These are phyloP conservation scores for Hemichromis elongatus DNA, from an alignment of 2,113 vertebrate species.

Conservation along the genomic window DNA sequence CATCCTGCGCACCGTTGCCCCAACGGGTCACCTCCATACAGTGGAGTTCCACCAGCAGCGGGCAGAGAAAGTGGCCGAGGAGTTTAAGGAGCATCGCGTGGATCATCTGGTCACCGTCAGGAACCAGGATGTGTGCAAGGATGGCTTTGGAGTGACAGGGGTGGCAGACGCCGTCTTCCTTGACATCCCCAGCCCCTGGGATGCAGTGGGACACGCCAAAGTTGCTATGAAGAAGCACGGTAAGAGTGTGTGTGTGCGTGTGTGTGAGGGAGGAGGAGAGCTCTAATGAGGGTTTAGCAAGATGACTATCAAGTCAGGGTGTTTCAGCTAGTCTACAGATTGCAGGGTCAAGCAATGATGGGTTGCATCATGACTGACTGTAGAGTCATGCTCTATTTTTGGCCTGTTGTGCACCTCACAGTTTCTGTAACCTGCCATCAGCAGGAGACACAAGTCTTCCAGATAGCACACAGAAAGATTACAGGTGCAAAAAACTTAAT, in stretches of 20 bases:
- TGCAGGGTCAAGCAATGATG: neutral
- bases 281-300: neutral
- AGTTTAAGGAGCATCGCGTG: conserved; percentile 87
- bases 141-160: conserved; percentile 85
- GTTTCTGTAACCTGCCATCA: neutral
- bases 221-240: conserved; percentile 85
- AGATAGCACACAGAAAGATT: neutral
- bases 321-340: neutral
- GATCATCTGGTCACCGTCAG: conserved; percentile 87
- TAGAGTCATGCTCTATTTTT: neutral
- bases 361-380: neutral
- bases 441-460: neutral
- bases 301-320: neutral
- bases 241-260: conserved; percentile 34
- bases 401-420: neutral
- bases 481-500: accelerated
- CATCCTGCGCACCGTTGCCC: conserved; percentile 89
- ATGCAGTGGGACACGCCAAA: conserved; percentile 89
- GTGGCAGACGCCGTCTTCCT: conserved; percentile 91
- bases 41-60: conserved; percentile 96
- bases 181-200: conserved; percentile 96
- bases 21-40: conserved; percentile 90
- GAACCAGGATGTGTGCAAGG: conserved; percentile 93
- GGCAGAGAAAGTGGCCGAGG: conserved; percentile 83
- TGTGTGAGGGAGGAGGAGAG: neutral